Conservation (phyloP, 2,113 vertebrate species). For the Actenoides lindsayi region DNA sequence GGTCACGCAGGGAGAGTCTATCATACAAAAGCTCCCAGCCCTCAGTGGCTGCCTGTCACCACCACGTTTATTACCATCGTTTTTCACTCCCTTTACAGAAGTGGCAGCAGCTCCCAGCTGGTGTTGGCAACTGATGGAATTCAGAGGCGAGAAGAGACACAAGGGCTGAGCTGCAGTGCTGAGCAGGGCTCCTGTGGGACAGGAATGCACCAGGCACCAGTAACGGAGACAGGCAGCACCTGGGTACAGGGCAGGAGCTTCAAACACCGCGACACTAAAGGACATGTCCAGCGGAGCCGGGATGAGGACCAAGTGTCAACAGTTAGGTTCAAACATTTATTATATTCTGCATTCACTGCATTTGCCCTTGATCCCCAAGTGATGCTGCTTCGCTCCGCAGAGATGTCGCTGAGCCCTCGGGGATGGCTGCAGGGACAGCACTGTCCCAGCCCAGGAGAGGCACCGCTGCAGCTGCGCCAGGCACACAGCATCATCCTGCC, state of each 20-base stretch:
- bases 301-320: rapidly evolving
- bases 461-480: not conserved
- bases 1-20: not conserved
- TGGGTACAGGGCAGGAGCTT: not conserved
- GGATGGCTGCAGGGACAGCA: not conserved
- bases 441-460: not conserved
- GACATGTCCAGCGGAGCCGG: rapidly evolving
- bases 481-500: not conserved
- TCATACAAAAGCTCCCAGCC: not conserved
- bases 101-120: not conserved
- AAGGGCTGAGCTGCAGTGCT: rapidly evolving
- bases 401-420: rapidly evolving
- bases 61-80: rapidly evolving
- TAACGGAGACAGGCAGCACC: rapidly evolving
- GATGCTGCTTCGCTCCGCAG: not conserved
- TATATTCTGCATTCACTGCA: too few species aligned
- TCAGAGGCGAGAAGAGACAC: rapidly evolving
- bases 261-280: too few species aligned
- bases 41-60: not conserved
- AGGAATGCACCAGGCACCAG: rapidly evolving
- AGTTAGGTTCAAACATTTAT: rapidly evolving
- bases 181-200: rapidly evolving
- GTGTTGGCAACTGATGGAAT: not conserved
- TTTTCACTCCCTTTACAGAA: not conserved
- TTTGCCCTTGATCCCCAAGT: not conserved